phyloP scores from a whole-genome alignment of 2,888 invertebrate species.

The Lissonota sp. region DNA sequence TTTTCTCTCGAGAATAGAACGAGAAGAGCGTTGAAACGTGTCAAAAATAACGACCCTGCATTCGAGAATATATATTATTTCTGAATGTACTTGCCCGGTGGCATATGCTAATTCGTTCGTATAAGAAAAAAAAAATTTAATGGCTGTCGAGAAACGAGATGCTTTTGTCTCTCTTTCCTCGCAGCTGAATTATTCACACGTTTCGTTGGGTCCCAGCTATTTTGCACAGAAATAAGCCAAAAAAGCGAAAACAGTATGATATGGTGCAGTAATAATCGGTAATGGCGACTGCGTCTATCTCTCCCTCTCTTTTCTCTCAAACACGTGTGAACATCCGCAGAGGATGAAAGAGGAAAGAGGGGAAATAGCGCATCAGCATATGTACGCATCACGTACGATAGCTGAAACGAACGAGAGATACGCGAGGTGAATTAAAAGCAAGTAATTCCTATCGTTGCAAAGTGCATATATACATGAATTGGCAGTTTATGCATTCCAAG shows the following conservation, averaged over 20 bases:
- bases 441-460: constrained; percentile 1
- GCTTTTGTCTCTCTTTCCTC: not conserved
- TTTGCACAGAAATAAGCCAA: constrained; percentile 8
- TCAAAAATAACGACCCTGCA: not conserved
- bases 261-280: constrained; percentile 36
- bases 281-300: constrained; percentile 29
- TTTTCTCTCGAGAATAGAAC: no score
- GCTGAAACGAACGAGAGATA: constrained; percentile 39
- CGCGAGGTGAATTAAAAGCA: constrained; percentile 49
- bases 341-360: not conserved
- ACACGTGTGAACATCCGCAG: constrained; percentile 25
- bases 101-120: constrained; percentile 15
- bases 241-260: not conserved
- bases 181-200: constrained; percentile 50
- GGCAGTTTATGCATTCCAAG: no score
- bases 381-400: constrained; percentile 52
- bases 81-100: not conserved
- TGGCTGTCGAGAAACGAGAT: not conserved
- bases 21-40: not conserved
- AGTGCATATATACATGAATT: not conserved
- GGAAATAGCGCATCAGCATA: constrained; percentile 13
- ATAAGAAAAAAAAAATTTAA: not conserved
- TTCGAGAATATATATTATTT: not conserved
- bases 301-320: not conserved
- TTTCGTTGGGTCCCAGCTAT: constrained; percentile 6